phyloP scores from a whole-genome alignment of 2,797 vertebrate species.

The Heliangelus exortis region DNA sequence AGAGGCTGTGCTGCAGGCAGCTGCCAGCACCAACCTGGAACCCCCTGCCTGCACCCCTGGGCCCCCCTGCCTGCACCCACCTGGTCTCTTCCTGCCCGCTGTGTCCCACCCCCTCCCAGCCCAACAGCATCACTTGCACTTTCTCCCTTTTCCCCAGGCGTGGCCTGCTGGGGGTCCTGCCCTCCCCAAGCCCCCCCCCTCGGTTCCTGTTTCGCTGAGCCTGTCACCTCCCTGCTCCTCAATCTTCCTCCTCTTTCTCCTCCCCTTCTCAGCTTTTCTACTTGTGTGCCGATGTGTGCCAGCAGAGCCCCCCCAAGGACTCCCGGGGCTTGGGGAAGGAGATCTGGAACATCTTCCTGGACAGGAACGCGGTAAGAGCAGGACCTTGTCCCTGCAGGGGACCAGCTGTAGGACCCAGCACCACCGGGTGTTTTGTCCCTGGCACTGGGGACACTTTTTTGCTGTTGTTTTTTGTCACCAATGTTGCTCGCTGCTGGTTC shows the following conservation, averaged over 20 bases:
- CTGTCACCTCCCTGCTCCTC: background rate
- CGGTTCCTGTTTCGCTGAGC: background rate
- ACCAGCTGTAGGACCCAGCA: background rate
- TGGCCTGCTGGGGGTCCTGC: background rate
- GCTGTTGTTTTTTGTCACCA: background rate
- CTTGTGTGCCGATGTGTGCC: constrained; percentile 89
- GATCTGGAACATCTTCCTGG: constrained; percentile 91
- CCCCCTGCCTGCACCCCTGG: no score
- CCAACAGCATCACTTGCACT: background rate
- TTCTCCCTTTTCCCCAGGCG: background rate
- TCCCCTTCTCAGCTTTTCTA: constrained; percentile 86
- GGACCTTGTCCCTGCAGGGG: no score
- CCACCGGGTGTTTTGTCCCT: fast-evolving
- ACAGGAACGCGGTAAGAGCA: constrained; percentile 86
- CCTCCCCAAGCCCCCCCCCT: background rate
- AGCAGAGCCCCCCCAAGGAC: constrained; percentile 86
- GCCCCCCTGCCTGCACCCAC: background rate
- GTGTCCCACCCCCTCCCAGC: no score
- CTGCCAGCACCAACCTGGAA: background rate
- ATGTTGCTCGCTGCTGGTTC: background rate
- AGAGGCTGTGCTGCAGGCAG: background rate
- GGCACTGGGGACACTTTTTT: background rate
- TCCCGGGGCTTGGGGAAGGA: constrained; percentile 87
- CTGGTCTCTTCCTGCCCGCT: background rate
- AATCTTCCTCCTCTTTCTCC: background rate